Evolutionary conservation across 2,797 vertebrate genomes (phyloP).

Genomic region (Aplochiton taeniatus): DNA sequence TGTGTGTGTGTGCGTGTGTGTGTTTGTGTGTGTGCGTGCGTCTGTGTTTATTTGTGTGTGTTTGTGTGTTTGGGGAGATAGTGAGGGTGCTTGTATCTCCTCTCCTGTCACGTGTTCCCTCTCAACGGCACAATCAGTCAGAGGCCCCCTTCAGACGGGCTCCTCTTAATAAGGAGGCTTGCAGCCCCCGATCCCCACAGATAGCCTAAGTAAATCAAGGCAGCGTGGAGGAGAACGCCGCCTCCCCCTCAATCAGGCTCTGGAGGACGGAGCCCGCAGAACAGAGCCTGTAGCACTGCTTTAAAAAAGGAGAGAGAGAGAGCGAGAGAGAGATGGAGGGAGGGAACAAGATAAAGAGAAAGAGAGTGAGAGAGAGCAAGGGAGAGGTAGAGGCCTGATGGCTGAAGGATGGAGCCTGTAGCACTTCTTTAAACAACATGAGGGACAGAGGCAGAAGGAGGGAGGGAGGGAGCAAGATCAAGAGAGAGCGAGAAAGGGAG

Average conservation of each 20-base stretch:
- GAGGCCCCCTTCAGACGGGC: constrained; percentile 71
- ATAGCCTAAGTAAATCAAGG: constrained; percentile 75
- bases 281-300: constrained; percentile 61
- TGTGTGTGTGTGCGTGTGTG: constrained; percentile 1
- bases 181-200: constrained; percentile 70
- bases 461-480: not conserved
- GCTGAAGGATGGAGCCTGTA: too few relatives aligned
- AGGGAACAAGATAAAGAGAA: not conserved
- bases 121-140: constrained; percentile 75
- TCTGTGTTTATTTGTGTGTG: constrained; percentile 4
- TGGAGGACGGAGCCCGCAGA: constrained; percentile 46
- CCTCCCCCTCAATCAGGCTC: constrained; percentile 74
- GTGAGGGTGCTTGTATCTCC: constrained; percentile 56
- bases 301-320: constrained; percentile 57
- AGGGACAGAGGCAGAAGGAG: not conserved
- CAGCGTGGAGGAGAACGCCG: constrained; percentile 67
- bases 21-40: constrained; percentile 6
- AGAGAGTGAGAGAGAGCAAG: not conserved
- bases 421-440: too few relatives aligned
- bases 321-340: not conserved
- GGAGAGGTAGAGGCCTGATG: not conserved
- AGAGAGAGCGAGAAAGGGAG: not conserved
- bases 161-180: constrained; percentile 76
- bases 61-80: not conserved
- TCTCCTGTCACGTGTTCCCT: constrained; percentile 61